Evolutionary conservation across 2,888 invertebrate genomes (phyloP), one percentile per base, ranked within the genome.

Genomic region (Tolmerus cingulatus): DNA sequence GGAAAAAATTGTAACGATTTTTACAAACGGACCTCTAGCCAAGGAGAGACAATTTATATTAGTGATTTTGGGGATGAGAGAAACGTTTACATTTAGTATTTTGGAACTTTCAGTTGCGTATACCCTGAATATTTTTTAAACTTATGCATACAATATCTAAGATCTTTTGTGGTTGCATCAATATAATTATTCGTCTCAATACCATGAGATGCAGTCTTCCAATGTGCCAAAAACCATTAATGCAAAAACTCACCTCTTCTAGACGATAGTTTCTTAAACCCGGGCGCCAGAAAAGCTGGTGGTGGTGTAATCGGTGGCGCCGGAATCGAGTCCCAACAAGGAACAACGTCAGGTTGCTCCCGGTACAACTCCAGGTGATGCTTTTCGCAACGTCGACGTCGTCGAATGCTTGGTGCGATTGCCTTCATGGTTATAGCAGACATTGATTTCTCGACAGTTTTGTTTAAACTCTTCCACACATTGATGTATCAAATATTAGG

Each of bases 261-360:
- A 89, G 91, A 90, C 46, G 91, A 90, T 46, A 91, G 90, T 27
- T 92, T 90, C 89, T 93, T 94, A 90, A 95, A 95, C 74, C 94
- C 95, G 34, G 94, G 94, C 4, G 95, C 94, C 85, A 95, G 92
- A 90, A 95, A 95, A 87, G 95, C 95, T 9, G 95, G 95, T 19
- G 95, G 95, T 37, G 95, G 95, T 43, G 95, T 95, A 89, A 95
- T 95, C 40, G 95, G 95, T 40, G 94, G 94, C 88, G 94, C 94
- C 84, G 93, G 93, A 86, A 92, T 89, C 7, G 93, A 91, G 89
- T 94, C 94, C 94, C 94, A 94, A 89, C 92, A 92, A 51, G 94
- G 94, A 86, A 94, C 94, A 84, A 94, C 93, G 90, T 94, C 94
- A 81, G 94, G 93, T 87, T 92, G 92, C 89, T 93, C 93, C 81